Evolutionary conservation across 53 echinoderm and acorn worm species (phyloP).

Genomic region (Patiria pectinifera): DNA sequence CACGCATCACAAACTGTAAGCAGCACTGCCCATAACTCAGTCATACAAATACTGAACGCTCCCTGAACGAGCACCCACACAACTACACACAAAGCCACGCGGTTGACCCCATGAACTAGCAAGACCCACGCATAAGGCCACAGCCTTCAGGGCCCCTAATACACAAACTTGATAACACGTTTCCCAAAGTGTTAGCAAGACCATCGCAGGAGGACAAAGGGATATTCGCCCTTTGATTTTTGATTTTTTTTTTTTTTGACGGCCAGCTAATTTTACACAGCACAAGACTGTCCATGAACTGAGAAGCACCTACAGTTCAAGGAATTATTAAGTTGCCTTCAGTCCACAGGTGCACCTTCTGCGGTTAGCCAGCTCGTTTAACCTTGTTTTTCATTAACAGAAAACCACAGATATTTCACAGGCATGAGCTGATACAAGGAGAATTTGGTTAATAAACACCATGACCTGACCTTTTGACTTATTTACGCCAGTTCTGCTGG

Average conservation of each 20-base stretch:
- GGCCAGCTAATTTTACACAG: not conserved
- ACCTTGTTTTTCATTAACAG: slow-evolving; percentile 22
- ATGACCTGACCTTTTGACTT: slow-evolving; percentile 17
- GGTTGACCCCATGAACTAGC: not conserved
- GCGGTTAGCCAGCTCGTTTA: not conserved
- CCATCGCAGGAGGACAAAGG: slow-evolving; percentile 15
- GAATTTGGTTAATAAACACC: slow-evolving; percentile 23
- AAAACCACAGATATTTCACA: slow-evolving; percentile 18
- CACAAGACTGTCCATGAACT: slow-evolving; percentile 15
- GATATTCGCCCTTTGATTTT: not conserved
- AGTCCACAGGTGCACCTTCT: not conserved
- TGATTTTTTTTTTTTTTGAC: too few relatives aligned
- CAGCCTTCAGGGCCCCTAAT: slow-evolving; percentile 53
- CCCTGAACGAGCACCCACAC: not conserved
- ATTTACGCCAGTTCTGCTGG: slow-evolving; percentile 23
- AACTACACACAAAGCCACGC: not conserved
- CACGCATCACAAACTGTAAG: too few relatives aligned
- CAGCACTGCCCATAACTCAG: not conserved
- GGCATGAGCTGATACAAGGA: not conserved
- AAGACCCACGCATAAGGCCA: not conserved
- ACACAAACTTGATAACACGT: slow-evolving; percentile 46
- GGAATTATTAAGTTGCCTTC: not conserved
- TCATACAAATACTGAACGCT: not conserved
- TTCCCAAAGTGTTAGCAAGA: slow-evolving; percentile 30
- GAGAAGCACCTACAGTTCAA: slow-evolving; percentile 16